These are phyloP conservation scores for Danio rerio DNA, from an alignment of 2,113 vertebrate species.

Conservation along the genomic window DNA sequence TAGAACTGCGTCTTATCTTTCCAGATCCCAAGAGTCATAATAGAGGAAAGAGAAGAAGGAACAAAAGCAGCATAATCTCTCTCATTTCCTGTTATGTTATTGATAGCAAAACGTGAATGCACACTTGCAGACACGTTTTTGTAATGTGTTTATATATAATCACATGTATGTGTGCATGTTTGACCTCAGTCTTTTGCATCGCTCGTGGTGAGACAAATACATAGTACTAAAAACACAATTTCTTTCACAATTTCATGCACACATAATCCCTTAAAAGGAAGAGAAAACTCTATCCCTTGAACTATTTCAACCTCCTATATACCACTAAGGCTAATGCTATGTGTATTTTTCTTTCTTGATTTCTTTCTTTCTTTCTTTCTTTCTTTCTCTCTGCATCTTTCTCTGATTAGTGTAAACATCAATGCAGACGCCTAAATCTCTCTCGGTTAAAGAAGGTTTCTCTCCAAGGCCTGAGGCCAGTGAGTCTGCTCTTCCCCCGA, in stretches of 20 bases:
- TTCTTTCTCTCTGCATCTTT: not conserved
- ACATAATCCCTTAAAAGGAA: conserved; percentile 24
- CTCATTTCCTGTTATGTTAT: conserved; percentile 3
- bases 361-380: not conserved
- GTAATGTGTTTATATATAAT: not conserved
- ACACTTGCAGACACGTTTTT: not conserved
- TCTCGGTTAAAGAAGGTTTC: conserved; percentile 9
- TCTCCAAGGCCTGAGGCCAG: conserved; percentile 15
- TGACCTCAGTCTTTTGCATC: not conserved
- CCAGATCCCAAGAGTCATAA: conserved; percentile 19
- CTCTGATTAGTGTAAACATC: conserved; percentile 23
- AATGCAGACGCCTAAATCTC: conserved; percentile 26
- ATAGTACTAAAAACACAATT: conserved; percentile 9
- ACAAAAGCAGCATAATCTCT: not conserved
- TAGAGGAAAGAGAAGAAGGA: not conserved
- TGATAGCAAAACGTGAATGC: not conserved
- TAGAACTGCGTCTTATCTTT: conserved; percentile 21
- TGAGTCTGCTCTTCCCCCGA: not conserved
- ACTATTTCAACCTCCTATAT: conserved; percentile 5
- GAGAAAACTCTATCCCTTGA: not conserved
- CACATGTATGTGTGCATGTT: not conserved
- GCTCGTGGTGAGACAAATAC: not conserved
- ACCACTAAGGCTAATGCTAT: not conserved
- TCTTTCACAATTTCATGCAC: not conserved
- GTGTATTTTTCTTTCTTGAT: no score